phyloP scores from a whole-genome alignment of 2,797 vertebrate genomes.

The Xenentodon cancila region DNA sequence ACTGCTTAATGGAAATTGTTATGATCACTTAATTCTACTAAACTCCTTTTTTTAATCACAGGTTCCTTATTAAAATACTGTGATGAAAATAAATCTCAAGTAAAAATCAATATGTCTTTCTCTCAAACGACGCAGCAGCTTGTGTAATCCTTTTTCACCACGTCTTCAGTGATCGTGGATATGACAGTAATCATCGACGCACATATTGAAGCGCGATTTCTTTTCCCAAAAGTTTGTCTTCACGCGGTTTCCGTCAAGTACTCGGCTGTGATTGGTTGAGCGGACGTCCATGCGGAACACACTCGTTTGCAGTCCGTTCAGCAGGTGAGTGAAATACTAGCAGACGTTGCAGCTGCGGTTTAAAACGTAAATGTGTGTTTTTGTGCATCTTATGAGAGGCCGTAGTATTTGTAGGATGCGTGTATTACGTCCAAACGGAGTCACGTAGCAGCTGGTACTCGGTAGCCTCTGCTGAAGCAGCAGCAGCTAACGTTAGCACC shows the following conservation, averaged over 20 bases:
- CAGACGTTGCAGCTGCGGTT: not conserved
- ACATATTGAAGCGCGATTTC: not conserved
- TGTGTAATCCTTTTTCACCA: too few species aligned
- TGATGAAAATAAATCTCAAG: too few species aligned
- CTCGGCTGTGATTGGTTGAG: slow-evolving; percentile 60
- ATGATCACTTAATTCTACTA: too few species aligned
- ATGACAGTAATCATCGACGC: too few species aligned
- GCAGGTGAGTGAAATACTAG: slow-evolving; percentile 52
- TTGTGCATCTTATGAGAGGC: fast-evolving
- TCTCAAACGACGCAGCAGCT: too few species aligned
- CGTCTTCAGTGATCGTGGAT: too few species aligned
- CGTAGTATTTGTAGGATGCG: not conserved
- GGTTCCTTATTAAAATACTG: not conserved
- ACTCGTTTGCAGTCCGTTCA: slow-evolving; percentile 35
- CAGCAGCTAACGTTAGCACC: slow-evolving; percentile 14
- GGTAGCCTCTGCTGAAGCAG: slow-evolving; percentile 14
- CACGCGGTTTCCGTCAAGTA: slow-evolving; percentile 42
- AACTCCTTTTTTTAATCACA: not conserved
- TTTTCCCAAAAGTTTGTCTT: slow-evolving; percentile 34
- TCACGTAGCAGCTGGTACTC: not conserved
- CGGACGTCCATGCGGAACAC: not conserved
- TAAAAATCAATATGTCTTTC: too few species aligned
- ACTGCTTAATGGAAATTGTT: too few species aligned
- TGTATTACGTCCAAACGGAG: not conserved
- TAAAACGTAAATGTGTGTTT: not conserved